Conservation (phyloP, 2,888 invertebrate species). For the Siphlonurus alternatus region DNA sequence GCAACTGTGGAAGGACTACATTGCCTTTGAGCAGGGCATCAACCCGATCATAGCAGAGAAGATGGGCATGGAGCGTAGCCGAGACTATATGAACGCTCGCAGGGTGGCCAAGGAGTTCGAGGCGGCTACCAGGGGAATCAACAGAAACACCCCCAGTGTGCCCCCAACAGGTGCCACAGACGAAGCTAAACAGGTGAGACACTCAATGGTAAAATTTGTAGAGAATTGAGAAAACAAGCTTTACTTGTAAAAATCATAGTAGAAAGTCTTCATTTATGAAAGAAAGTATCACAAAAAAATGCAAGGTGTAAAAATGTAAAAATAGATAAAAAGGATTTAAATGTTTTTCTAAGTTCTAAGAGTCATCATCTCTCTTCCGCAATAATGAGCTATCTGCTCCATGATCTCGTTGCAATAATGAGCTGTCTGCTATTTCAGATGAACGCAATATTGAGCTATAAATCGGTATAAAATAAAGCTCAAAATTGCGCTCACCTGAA, state of each 20-base stretch:
- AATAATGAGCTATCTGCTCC: too few species aligned
- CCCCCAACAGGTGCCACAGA: slow-evolving; percentile 86
- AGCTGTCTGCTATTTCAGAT: too few species aligned
- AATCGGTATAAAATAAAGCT: too few species aligned
- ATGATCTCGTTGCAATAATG: too few species aligned
- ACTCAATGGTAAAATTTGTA: slow-evolving; percentile 6
- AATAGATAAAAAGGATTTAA: too few species aligned
- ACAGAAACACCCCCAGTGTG: slow-evolving; percentile 87
- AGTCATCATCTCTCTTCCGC: too few species aligned
- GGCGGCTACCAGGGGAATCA: slow-evolving; percentile 83
- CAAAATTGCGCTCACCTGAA: too few species aligned
- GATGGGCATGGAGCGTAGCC: slow-evolving; percentile 89
- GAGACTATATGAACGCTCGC: slow-evolving; percentile 95
- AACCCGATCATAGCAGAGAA: slow-evolving; percentile 85
- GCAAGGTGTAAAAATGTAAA: too few species aligned
- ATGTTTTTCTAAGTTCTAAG: too few species aligned
- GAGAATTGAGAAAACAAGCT: neutral
- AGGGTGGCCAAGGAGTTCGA: slow-evolving; percentile 94
- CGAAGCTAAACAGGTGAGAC: slow-evolving; percentile 71
- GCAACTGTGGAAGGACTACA: slow-evolving; percentile 94
- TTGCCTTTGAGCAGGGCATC: slow-evolving; percentile 86
- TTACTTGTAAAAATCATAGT: neutral
- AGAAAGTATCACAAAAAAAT: too few species aligned
- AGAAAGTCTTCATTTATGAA: too few species aligned
- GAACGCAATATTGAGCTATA: too few species aligned